Conservation (phyloP, 2,888 invertebrate species). For the Drosophila diplacantha region DNA sequence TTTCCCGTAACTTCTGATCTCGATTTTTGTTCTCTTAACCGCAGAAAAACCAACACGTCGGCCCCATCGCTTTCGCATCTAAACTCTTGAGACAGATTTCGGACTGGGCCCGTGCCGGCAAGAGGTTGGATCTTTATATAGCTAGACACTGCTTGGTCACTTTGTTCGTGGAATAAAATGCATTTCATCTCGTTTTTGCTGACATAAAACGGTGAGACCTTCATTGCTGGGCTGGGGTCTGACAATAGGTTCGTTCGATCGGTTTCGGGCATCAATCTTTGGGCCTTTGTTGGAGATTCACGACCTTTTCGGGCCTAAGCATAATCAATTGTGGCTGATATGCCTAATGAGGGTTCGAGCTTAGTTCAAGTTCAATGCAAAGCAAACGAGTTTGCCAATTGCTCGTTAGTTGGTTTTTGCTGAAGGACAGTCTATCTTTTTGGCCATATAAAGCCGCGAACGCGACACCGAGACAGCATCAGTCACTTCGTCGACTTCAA, state of each 20-base stretch:
- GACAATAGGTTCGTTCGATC: slow-evolving; percentile 8
- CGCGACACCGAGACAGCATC: slow-evolving; percentile 45
- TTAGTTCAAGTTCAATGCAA: slow-evolving; percentile 68
- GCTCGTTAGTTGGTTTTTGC: slow-evolving; percentile 31
- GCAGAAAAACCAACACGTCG: slow-evolving; percentile 8
- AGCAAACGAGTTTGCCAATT: slow-evolving; percentile 51
- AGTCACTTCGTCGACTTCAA: slow-evolving; percentile 52
- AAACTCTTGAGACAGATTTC: neutral
- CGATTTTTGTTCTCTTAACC: neutral
- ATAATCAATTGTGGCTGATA: slow-evolving; percentile 31
- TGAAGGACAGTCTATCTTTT: slow-evolving; percentile 56
- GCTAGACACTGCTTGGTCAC: neutral
- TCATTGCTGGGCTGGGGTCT: slow-evolving; percentile 1
- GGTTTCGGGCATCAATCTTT: slow-evolving; percentile 14
- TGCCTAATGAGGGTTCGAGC: slow-evolving; percentile 18
- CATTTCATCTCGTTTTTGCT: slow-evolving; percentile 49
- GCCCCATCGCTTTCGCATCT: slow-evolving; percentile 26
- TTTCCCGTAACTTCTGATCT: neutral
- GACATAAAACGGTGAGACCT: slow-evolving; percentile 13
- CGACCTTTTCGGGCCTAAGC: slow-evolving; percentile 27
- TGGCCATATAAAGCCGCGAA: slow-evolving; percentile 47
- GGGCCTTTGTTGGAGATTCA: slow-evolving; percentile 23
- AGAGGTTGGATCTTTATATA: slow-evolving; percentile 7
- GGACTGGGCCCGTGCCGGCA: slow-evolving; percentile 10
- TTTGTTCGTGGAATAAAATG: slow-evolving; percentile 47